Evolutionary conservation across 1,140 invertebrate genomes (phyloP).

Genomic region (Campoletis sonorensis): DNA sequence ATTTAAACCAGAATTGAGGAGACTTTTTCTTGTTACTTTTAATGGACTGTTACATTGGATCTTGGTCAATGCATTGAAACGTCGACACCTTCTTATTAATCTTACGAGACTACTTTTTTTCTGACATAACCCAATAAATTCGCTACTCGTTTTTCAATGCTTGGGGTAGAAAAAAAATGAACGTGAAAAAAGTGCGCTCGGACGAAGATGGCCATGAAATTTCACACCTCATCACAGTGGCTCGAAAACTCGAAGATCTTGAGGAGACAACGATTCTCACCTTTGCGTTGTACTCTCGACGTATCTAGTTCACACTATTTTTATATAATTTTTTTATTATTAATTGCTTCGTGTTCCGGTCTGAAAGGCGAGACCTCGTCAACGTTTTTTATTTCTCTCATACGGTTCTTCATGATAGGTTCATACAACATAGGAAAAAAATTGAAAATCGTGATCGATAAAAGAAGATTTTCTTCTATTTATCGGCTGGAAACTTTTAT

Average conservation of each 20-base stretch:
- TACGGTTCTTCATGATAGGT: too few species aligned
- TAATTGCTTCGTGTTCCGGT: not conserved
- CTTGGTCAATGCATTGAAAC: not conserved
- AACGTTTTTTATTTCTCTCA: not conserved
- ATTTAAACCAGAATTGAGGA: not conserved
- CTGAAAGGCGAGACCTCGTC: not conserved
- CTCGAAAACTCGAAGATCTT: slow-evolving; percentile 12
- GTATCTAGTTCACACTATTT: slow-evolving; percentile 11
- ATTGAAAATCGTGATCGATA: too few species aligned
- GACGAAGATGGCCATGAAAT: slow-evolving; percentile 23
- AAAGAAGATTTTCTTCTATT: too few species aligned
- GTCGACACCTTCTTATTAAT: not conserved
- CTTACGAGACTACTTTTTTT: not conserved
- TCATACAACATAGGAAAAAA: too few species aligned
- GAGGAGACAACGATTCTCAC: not conserved
- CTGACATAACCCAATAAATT: not conserved
- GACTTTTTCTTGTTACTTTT: not conserved
- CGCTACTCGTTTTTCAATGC: not conserved
- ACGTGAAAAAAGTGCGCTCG: not conserved
- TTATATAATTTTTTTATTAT: slow-evolving; percentile 1
- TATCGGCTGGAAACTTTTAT: too few species aligned
- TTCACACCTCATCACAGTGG: not conserved
- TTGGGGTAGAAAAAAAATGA: not conserved
- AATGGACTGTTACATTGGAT: not conserved
- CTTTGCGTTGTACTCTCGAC: slow-evolving; percentile 3